Evolutionary conservation across 2,888 invertebrate genomes (phyloP).

Genomic region (Ceriagrion tenellum): DNA sequence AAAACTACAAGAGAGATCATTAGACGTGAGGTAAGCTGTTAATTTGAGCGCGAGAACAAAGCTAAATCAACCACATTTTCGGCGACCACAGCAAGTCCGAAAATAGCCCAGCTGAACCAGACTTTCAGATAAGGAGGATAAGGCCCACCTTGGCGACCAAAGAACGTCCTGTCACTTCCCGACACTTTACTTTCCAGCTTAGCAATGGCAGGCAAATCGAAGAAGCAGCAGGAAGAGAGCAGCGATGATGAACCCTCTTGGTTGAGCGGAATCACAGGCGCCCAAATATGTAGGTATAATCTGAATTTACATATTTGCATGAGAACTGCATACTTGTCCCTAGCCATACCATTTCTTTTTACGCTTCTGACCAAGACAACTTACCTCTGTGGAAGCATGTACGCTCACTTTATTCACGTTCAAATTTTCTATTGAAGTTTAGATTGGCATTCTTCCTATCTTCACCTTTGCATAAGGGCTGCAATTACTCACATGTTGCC

Average conservation of each 20-base stretch:
- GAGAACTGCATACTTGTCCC: not conserved
- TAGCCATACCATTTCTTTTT: not conserved
- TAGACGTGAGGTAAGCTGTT: not conserved
- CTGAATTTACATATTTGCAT: not conserved
- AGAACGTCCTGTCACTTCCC: not conserved
- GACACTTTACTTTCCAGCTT: not conserved
- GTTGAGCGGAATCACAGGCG: not conserved
- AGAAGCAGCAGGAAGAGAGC: not conserved
- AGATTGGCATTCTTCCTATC: too few species aligned
- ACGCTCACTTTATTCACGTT: too few species aligned
- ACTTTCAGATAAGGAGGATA: not conserved
- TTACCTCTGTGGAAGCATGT: too few species aligned
- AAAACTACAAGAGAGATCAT: not conserved
- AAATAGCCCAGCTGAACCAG: constrained; percentile 58
- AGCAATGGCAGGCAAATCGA: not conserved
- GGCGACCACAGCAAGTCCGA: constrained; percentile 37
- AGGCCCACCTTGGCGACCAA: not conserved
- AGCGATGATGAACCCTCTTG: not conserved
- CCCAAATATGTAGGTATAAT: constrained; percentile 30
- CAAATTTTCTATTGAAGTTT: too few species aligned
- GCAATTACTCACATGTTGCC: too few species aligned
- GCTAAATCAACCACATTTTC: constrained; percentile 16
- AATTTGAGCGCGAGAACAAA: constrained; percentile 1
- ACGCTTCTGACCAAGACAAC: too few species aligned
- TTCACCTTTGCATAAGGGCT: too few species aligned